These are phyloP conservation scores for Trichonephila clavata DNA, from an alignment of 1,140 invertebrate species.

Conservation along the genomic window DNA sequence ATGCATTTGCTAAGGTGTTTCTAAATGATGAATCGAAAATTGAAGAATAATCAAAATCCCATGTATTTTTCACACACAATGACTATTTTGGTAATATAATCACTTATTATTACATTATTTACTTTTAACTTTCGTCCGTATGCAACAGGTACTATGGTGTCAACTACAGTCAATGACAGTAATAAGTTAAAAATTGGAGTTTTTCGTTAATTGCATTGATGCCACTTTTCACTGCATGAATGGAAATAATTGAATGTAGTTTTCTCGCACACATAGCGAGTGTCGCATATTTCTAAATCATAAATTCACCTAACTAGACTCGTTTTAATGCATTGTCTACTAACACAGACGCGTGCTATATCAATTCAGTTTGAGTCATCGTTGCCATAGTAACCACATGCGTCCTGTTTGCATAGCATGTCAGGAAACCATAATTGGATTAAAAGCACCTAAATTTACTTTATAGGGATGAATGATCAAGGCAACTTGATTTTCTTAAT, in stretches of 20 bases:
- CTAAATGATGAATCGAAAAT: too few species aligned
- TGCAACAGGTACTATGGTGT: background rate
- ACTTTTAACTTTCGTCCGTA: too few species aligned
- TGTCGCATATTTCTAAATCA: background rate
- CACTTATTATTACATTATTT: background rate
- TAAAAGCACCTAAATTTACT: constrained; percentile 3
- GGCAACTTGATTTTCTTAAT: background rate
- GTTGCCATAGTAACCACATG: constrained; percentile 40
- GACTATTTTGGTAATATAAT: too few species aligned
- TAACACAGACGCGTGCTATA: constrained; percentile 47
- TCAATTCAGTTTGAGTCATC: constrained; percentile 65
- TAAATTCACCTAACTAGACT: background rate
- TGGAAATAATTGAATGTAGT: background rate
- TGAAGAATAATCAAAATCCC: too few species aligned
- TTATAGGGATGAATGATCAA: too few species aligned
- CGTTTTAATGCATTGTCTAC: constrained; percentile 8
- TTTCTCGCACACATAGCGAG: too few species aligned
- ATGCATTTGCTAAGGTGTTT: too few species aligned
- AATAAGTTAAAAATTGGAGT: background rate
- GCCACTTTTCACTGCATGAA: background rate
- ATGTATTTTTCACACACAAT: too few species aligned
- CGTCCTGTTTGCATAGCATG: constrained; percentile 58
- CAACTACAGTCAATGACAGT: too few species aligned
- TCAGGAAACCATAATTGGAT: background rate
- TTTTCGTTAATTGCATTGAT: background rate